Evolutionary conservation across 2,797 vertebrate genomes (phyloP).

Genomic region (Muscicapa striata): DNA sequence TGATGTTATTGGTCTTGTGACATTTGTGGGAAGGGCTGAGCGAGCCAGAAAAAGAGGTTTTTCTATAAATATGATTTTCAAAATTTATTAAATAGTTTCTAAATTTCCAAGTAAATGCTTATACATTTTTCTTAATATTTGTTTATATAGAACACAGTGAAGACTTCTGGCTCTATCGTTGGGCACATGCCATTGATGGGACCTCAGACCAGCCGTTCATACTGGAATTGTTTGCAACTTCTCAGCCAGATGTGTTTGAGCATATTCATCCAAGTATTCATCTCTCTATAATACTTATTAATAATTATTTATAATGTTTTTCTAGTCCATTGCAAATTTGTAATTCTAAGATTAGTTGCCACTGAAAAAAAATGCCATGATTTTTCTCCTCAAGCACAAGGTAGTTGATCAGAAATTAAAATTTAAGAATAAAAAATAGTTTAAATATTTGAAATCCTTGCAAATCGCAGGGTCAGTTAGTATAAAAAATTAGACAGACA

Average conservation of each 20-base stretch:
- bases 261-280: conserved; percentile 83
- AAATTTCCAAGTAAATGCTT: not conserved
- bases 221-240: conserved; percentile 91
- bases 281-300: conserved; percentile 8
- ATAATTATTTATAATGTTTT: not conserved
- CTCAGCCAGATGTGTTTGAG: conserved; percentile 90
- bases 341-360: not conserved
- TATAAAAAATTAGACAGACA: not conserved
- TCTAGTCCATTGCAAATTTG: not conserved
- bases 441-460: not conserved
- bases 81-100: not conserved
- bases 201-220: conserved; percentile 87
- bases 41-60: conserved; percentile 83
- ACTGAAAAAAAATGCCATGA: not conserved
- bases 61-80: conserved; percentile 20
- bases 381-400: not conserved
- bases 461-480: not conserved
- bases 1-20: conserved; percentile 90
- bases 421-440: not conserved
- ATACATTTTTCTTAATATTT: conserved; percentile 22
- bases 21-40: conserved; percentile 90
- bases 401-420: not conserved
- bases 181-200: conserved; percentile 88
- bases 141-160: conserved; percentile 77
- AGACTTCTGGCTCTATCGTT: conserved; percentile 91